Percentiles rank a stretch among this genome's conserved stretches.
Conservation (phyloP, 2,888 invertebrate genomes). For the Timema podura region DNA sequence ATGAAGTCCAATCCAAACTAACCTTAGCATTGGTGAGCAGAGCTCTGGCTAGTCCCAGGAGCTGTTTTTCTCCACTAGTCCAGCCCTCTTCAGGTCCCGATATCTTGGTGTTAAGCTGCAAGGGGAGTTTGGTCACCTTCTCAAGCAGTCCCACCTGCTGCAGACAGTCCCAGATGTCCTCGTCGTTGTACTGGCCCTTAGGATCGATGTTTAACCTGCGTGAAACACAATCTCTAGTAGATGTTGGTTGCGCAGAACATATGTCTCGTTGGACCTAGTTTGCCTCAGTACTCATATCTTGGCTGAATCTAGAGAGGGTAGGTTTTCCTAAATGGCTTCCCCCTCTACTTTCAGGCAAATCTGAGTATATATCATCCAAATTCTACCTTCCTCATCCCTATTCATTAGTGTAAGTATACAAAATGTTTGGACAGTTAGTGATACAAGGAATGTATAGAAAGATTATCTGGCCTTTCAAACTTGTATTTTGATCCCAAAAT, state of each 20-base stretch:
- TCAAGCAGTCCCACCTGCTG: conserved; percentile 37
- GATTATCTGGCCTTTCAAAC: too few relatives aligned
- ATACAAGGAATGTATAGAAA: too few relatives aligned
- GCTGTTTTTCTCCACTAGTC: conserved; percentile 40
- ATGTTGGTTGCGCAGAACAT: too few relatives aligned
- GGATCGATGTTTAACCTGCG: conserved; percentile 40
- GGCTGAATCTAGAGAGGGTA: neutral
- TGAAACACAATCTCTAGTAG: neutral
- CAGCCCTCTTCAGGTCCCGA: conserved; percentile 34
- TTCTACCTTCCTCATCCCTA: too few relatives aligned
- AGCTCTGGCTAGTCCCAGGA: conserved; percentile 39
- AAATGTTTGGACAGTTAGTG: too few relatives aligned
- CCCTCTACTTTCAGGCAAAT: too few relatives aligned
- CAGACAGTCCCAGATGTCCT: conserved; percentile 37
- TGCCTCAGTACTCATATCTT: neutral
- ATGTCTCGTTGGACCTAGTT: too few relatives aligned
- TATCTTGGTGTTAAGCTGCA: conserved; percentile 30
- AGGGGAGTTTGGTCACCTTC: conserved; percentile 25
- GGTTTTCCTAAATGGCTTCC: too few relatives aligned
- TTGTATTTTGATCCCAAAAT: too few relatives aligned
- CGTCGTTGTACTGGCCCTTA: conserved; percentile 36
- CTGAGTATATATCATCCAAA: too few relatives aligned
- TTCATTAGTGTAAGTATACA: too few relatives aligned
- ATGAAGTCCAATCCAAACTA: neutral
- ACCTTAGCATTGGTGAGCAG: conserved; percentile 39